Base-by-base conservation (phyloP, 2,888 invertebrate species). In the Cryptus armator region DNA sequence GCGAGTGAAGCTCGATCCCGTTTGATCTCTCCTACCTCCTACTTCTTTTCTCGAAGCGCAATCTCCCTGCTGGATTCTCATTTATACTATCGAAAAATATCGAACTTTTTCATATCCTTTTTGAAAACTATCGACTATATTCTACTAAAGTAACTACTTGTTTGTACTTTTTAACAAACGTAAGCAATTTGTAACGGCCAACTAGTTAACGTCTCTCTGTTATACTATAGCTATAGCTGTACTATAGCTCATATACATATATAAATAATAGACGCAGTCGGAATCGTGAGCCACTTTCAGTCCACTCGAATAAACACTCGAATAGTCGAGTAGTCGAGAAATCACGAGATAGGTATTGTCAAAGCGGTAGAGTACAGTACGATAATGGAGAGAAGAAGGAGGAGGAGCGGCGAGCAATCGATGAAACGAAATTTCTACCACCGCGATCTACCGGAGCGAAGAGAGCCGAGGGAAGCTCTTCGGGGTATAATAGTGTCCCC, bases 1-100 rank as follows among this genome's bases (percentile, higher is more conserved):
- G 53, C 46, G 46, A 76, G 62, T 72, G 62, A 71, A 77, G 56
- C 32, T n/a, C 51, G 46, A 86, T 80, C 68, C 79, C 90, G 88
- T 90, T 90, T 90, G 90, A 91, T 91, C 89, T 89, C 80, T 67
- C 81, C 56, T 53, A 1, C 24, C 24, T 24, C 24, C 24, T 24
- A 1, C 3, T 24, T 24, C 3, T 24, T 24, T 24, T 24, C 0
- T 24, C 24, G 24, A 24, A 24, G 24, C 24, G 1, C 19, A 19
- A 19, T 46, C 67, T 32, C 68, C 29, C 44, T 32, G 51, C 19
- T 74, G 56, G 37, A 72, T 67, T 71, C 44, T 43, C 66, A 2
- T 72, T 12, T 29, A 24, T 64, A 43, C 48, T 71, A n/a, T n/a
- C n/a, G n/a, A n/a, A n/a, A n/a, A n/a, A n/a, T n/a, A n/a, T n/a